Conservation (phyloP, 1,140 invertebrate species). For the Campoletis sonorensis region DNA sequence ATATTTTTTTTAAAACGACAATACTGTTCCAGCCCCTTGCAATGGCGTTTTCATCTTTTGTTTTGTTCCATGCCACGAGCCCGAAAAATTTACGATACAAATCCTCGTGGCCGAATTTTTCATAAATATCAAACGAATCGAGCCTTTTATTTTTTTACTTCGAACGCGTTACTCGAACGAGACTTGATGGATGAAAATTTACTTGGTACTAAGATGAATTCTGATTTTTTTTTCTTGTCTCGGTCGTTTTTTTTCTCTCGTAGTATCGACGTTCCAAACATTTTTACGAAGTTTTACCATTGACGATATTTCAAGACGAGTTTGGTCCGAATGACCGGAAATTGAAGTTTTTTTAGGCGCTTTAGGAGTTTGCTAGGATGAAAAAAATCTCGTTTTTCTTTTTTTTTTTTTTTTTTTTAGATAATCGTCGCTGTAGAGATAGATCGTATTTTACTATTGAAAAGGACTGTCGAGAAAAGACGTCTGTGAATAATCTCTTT, state of each 20-base stretch:
- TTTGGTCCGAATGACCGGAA: too few species aligned
- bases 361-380: too few species aligned
- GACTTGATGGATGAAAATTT: conserved; percentile 1
- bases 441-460: too few species aligned
- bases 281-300: too few species aligned
- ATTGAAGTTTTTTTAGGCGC: too few species aligned
- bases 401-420: too few species aligned
- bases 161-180: too few species aligned
- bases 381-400: too few species aligned
- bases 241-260: conserved; percentile 42
- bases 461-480: too few species aligned
- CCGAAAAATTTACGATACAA: not conserved
- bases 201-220: conserved; percentile 53
- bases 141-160: not conserved
- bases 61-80: not conserved
- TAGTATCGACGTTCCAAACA: not conserved
- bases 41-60: conserved; percentile 43
- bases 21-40: conserved; percentile 57
- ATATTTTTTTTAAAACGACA: conserved; percentile 61
- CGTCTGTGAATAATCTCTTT: too few species aligned
- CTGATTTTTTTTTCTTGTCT: conserved; percentile 52
- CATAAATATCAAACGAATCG: not conserved
- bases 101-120: not conserved
- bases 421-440: too few species aligned
- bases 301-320: too few species aligned